Percentiles rank a stretch among this genome's conserved stretches.
Evolutionary conservation across 2,113 vertebrate genomes (phyloP).

Genomic region (Thalassoma bifasciatum): DNA sequence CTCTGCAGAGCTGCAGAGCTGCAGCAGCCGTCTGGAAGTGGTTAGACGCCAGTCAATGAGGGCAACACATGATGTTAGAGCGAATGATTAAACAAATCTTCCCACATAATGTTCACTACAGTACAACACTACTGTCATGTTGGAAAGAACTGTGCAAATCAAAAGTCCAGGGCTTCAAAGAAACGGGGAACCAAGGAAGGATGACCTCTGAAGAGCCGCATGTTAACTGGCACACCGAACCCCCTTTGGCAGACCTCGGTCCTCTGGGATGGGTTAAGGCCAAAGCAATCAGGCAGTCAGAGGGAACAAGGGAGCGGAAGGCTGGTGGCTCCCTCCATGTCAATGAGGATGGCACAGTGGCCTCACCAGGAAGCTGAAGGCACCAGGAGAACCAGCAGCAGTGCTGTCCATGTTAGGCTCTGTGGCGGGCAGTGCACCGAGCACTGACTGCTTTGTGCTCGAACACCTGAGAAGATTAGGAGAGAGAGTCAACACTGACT

Average conservation of each 20-base stretch:
- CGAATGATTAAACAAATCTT: constrained; percentile 69
- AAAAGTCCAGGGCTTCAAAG: constrained; percentile 36
- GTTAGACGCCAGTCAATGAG: constrained; percentile 60
- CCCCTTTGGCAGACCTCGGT: constrained; percentile 62
- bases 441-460: constrained; percentile 90
- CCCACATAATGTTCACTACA: constrained; percentile 77
- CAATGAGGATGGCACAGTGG: constrained; percentile 53
- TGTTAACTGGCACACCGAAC: constrained; percentile 53
- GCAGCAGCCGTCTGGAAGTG: constrained; percentile 52
- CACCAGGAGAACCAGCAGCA: constrained; percentile 89
- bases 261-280: constrained; percentile 70
- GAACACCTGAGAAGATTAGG: constrained; percentile 84
- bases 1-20: constrained; percentile 57
- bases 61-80: constrained; percentile 52
- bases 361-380: constrained; percentile 91
- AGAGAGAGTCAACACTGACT: neutral
- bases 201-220: constrained; percentile 31
- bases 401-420: constrained; percentile 82
- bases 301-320: constrained; percentile 57
- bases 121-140: constrained; percentile 74
- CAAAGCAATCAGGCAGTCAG: constrained; percentile 72
- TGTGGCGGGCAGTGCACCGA: constrained; percentile 81
- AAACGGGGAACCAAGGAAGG: constrained; percentile 41
- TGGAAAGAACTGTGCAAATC: constrained; percentile 57
- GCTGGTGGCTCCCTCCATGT: constrained; percentile 53